Evolutionary conservation across 2,113 vertebrate species (phyloP), one percentile per base, ranked within the genome.

Genomic region (Sapayoa aenigma): DNA sequence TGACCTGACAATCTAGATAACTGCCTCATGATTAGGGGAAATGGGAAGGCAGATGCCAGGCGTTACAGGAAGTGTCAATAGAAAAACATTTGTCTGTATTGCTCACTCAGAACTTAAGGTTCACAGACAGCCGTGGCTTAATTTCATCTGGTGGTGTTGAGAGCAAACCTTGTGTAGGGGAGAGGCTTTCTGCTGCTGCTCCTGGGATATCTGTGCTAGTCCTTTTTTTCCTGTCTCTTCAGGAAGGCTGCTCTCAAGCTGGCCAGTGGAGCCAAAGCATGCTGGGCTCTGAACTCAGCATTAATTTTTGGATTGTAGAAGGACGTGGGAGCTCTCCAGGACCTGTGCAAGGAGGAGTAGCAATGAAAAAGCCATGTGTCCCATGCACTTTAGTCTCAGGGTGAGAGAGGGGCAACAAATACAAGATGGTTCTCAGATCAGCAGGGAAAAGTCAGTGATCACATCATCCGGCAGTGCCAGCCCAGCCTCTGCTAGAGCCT

Each of bases 201-300:
- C 15, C 23, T 75, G 33, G 15, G 53, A 53, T 39, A 12, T 22
- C 22, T 78, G 16, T 89, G 41, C 59, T 46, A 17, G 14, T 19
- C 41, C 27, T 87, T 20, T 37, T 83, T 47, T 28, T 35, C 24
- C 44, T 41, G 49, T 11, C 22, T 4, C 47, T 52, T 46, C 11
- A 47, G 33, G 16, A 49, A 74, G 28, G 25, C 30, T 24, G 22
- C 49, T 83, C 18, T 16, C 18, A 19, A 15, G 9, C 41, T 55
- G 46, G 19, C 16, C 3, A 4, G 27, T n/a, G 50, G 60, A 66
- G 41, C 21, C 52, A n/a, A 33, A 58, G 16, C 0, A 1, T 3
- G 6, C 41, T 47, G 62, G 33, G n/a, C 47, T 58, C 42, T 69
- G 27, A 82, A 12, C 31, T 78, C 49, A 4, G 24, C 1, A 1